Evolutionary conservation across 1,140 invertebrate species (phyloP), one percentile per base, ranked within the genome.

Genomic region (Diachasma alloeum): DNA sequence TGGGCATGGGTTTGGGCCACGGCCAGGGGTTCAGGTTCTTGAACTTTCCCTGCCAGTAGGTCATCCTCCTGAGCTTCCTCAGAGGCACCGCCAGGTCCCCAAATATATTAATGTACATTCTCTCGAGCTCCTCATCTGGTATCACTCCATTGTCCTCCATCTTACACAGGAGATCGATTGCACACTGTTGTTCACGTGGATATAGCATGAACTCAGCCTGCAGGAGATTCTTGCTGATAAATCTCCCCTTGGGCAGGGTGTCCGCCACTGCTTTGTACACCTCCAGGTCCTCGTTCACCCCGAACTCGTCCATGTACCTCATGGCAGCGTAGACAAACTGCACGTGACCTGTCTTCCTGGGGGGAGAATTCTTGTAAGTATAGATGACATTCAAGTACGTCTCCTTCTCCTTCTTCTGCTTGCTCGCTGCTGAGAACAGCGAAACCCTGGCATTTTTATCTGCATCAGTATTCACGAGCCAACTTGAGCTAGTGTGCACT

Each of bases 1-100:
- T 91, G 1, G 96, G 95, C 37, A 96, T 79, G 0, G 93, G 91
- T 39, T 93, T 91, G 0, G 97, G 96, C 48, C 98, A 85, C 0
- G 93, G 93, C 93, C 96, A 99, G 1, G 98, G 98, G 80, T 96
- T 97, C 0, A 94, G 86, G 87, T 99, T 94, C 84, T 94, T 96
- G 83, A 99, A 97, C 88, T 99, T 99, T 4, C 98, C 97, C 94
- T 98, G 95, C 98, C 98, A 99, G 85, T 99, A 99, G 91, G 97
- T 93, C 95, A 99, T 97, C 63, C 97, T 91, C 91, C 93, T 94
- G 84, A 93, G 96, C 86, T 98, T 98, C 76, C 95, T 90, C 13
- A 97, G 86, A 0, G 96, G 95, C 84, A 93, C 92, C 11, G 94
- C 94, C 81, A 93, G 90, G 74, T 91, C 89, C 0, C 98, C 97